A percentile compares a stretch with the other conserved stretches of the same genome.
Evolutionary conservation across 2,113 vertebrate species (phyloP).

Genomic region (Mustela nigripes): DNA sequence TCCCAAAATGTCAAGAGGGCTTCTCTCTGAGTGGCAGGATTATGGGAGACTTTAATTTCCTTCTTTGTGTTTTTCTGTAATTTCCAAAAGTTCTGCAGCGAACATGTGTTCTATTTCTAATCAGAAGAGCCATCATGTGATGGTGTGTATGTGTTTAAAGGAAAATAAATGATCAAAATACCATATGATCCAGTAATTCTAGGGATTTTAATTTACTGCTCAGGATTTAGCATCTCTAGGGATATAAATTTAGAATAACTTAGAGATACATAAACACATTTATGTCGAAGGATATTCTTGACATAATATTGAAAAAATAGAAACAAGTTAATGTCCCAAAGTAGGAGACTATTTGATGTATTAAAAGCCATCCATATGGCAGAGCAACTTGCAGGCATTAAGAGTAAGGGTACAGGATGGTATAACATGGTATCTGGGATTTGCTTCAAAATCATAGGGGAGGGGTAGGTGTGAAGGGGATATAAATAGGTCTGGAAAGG

Average conservation of each 20-base stretch:
- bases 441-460: background rate
- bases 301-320: constrained; percentile 54
- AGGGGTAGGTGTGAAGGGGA: background rate
- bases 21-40: background rate
- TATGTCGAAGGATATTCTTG: constrained; percentile 1
- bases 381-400: background rate
- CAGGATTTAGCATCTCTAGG: background rate
- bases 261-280: constrained; percentile 27
- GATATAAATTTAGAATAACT: constrained; percentile 60
- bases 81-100: constrained; percentile 47
- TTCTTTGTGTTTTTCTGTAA: constrained; percentile 55
- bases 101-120: constrained; percentile 60
- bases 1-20: background rate
- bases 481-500: background rate
- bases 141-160: constrained; percentile 55
- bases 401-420: background rate
- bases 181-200: constrained; percentile 64
- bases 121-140: constrained; percentile 39
- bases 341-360: background rate
- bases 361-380: constrained; percentile 38
- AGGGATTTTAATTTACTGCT: background rate
- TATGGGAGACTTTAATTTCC: background rate
- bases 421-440: background rate
- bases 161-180: constrained; percentile 71
- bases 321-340: constrained; percentile 49